A percentile compares a stretch with the other conserved stretches of the same genome.
These are phyloP conservation scores for Colletes collaris DNA, from an alignment of 2,888 invertebrate genomes.

Conservation along the genomic window DNA sequence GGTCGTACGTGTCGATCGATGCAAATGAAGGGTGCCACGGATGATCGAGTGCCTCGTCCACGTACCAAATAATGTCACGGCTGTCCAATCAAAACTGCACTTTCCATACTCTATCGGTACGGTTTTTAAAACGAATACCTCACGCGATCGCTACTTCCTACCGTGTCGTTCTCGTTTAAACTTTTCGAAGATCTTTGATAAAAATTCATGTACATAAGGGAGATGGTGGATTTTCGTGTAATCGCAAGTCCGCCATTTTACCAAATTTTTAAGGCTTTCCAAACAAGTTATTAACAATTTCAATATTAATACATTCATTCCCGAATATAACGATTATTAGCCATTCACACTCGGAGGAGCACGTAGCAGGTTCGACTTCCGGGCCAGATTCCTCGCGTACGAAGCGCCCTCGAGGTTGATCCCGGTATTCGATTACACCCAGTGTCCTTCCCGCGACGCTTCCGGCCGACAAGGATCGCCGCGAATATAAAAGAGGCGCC, in stretches of 20 bases:
- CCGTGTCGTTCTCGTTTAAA: too few species aligned
- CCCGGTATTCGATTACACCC: conserved; percentile 11
- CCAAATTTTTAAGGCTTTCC: too few species aligned
- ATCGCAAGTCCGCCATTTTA: too few species aligned
- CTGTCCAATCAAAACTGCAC: conserved; percentile 18
- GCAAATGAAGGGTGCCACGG: conserved; percentile 59
- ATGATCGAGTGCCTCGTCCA: conserved; percentile 49
- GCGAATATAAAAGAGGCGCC: conserved; percentile 40
- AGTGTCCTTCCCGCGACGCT: not conserved
- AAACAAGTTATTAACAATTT: too few species aligned
- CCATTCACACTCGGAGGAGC: not conserved
- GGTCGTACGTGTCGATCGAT: conserved; percentile 64
- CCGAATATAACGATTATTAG: too few species aligned
- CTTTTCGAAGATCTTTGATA: too few species aligned
- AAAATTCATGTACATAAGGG: too few species aligned
- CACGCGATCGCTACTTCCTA: not conserved
- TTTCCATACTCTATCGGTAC: not conserved
- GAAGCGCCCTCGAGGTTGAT: not conserved
- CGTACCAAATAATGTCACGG: conserved; percentile 31
- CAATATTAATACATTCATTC: too few species aligned
- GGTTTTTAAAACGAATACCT: not conserved
- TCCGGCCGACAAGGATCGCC: conserved; percentile 11
- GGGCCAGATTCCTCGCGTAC: not conserved
- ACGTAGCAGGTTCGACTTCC: not conserved
- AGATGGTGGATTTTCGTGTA: too few species aligned